phyloP scores from a whole-genome alignment of 2,797 vertebrate genomes.

The Orientallactaga sibirica region DNA sequence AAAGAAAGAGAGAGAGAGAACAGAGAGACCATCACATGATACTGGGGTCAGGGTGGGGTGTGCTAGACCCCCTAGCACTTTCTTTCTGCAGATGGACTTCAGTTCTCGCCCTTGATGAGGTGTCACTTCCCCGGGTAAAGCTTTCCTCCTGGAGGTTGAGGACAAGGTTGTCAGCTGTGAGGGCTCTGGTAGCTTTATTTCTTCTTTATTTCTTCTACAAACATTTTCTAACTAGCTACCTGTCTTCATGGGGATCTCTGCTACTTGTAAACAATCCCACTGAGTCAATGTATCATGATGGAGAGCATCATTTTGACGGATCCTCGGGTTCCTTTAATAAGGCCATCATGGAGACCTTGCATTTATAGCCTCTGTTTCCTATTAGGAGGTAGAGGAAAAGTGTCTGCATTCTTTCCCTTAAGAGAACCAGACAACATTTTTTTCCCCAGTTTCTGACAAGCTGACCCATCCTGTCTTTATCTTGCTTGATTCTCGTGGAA shows the following conservation, averaged over 20 bases:
- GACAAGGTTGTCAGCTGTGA: too few species aligned
- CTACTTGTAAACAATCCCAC: neutral
- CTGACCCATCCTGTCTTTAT: slow-evolving; percentile 1
- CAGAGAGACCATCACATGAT: slow-evolving; percentile 23
- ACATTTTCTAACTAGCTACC: neutral
- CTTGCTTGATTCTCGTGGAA: neutral
- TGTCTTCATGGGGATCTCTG: neutral
- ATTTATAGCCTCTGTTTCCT: neutral
- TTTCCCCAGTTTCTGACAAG: neutral
- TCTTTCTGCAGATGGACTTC: too few species aligned
- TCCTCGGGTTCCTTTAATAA: slow-evolving; percentile 26
- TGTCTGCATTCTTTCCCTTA: neutral
- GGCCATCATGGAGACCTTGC: neutral
- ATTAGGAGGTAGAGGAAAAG: slow-evolving; percentile 2
- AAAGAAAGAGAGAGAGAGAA: too few species aligned
- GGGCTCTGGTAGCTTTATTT: neutral
- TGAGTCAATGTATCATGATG: neutral
- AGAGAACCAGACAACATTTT: neutral
- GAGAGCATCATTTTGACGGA: slow-evolving; percentile 19
- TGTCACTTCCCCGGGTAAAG: too few species aligned
- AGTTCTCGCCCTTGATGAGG: too few species aligned
- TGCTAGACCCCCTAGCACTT: too few species aligned
- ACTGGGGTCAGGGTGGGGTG: neutral
- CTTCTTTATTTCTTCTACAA: neutral
- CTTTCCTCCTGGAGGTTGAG: too few species aligned